A percentile compares a stretch with the other conserved stretches of the same genome.
Conservation (phyloP, 2,888 invertebrate species). For the Epicampocera succincta region DNA sequence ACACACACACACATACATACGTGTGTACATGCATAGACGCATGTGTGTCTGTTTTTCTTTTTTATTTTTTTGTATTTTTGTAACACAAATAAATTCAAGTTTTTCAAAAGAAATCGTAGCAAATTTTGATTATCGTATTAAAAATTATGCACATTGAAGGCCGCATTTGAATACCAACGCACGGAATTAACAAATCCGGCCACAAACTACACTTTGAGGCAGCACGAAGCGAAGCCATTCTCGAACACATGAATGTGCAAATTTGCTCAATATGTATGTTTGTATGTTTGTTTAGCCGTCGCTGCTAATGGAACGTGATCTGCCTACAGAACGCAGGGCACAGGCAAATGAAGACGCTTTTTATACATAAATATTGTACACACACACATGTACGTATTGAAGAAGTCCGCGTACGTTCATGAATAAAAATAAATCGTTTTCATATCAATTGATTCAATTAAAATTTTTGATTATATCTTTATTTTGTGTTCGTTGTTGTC, state of each 20-base stretch:
- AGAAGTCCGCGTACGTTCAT: conserved; percentile 1
- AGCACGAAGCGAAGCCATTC: background rate
- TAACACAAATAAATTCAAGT: background rate
- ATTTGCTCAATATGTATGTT: conserved; percentile 2
- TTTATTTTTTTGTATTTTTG: too few species aligned
- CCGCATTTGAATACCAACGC: background rate
- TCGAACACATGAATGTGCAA: background rate
- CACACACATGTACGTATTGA: background rate
- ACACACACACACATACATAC: background rate
- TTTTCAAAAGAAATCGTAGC: conserved; percentile 25
- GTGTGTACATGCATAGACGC: background rate
- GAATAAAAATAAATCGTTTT: conserved; percentile 38
- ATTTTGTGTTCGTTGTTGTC: conserved; percentile 14
- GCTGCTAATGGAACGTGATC: conserved; percentile 58
- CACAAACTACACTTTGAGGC: background rate
- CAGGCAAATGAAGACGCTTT: conserved; percentile 17
- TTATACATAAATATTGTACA: conserved; percentile 25
- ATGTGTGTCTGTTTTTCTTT: background rate
- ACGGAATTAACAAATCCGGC: conserved; percentile 3
- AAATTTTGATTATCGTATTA: conserved; percentile 33
- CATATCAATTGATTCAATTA: conserved; percentile 61
- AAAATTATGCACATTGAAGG: conserved; percentile 45
- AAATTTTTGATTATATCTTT: conserved; percentile 40
- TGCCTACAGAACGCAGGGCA: conserved; percentile 45
- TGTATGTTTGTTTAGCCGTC: conserved; percentile 27